Base-by-base conservation (phyloP, 2,797 vertebrate species). In the Tapera naevia region DNA sequence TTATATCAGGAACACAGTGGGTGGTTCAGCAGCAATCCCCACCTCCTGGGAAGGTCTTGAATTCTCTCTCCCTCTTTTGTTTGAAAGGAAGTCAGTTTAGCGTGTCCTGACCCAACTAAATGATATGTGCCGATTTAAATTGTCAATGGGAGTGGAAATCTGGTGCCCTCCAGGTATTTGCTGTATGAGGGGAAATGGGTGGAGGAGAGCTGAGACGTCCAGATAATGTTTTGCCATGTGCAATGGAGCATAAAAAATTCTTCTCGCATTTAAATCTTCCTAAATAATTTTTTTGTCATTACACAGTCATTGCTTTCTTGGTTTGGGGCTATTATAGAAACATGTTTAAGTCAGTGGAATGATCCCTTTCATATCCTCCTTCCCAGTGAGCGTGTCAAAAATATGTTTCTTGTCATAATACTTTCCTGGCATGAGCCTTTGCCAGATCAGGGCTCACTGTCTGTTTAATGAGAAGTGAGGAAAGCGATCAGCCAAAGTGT, bases 111-210 rank as follows among this genome's bases (percentile, higher is more conserved):
- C 78, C 92, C 35, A 95, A 69, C 4, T 8, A 58, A 83, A 70
- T 93, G 95, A 93, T 88, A 83, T 10, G 85, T 96, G 75, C 82
- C 78, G 33, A 41, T 61, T 11, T 70, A 80, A 95, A 95, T 97
- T 95, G 97, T 94, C 96, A 95, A 85, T 25, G 92, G 94, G 91
- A 80, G 91, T 83, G 86, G 96, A 97, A 96, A 94, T 93, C 69
- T 80, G 89, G 17, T 94, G 91, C 94, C 95, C 88, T 92, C 56
- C 85, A 82, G 95, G 67, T 95, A 41, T 96, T 95, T 97, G 91
- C 95, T 91, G 92, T 66, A n/a, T 79, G 87, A 95, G 86, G 91
- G 89, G 91, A 87, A 70, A 54, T 89, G 95, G 97, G 98, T 96
- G 97, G 97, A 90, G 97, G 67, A 71, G 80, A 80, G 64, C 72